phyloP scores from a whole-genome alignment of 2,113 vertebrate genomes.

The Athene cunicularia region DNA sequence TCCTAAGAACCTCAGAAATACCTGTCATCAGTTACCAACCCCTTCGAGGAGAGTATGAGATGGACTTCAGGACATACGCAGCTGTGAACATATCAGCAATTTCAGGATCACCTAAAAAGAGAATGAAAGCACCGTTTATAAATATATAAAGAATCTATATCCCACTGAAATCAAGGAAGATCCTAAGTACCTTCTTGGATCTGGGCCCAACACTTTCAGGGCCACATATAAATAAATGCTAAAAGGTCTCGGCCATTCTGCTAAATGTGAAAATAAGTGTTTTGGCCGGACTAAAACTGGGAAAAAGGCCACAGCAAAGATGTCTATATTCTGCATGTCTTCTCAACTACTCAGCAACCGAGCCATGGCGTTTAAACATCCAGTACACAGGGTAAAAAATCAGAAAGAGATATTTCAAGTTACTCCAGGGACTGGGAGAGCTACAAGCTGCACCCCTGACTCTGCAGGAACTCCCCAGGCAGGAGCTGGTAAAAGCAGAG shows the following conservation, averaged over 20 bases:
- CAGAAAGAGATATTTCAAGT: neutral
- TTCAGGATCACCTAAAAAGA: neutral
- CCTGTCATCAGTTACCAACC: neutral
- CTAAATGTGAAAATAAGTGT: constrained; percentile 27
- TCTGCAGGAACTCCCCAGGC: neutral
- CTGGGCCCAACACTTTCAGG: neutral
- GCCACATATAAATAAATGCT: neutral
- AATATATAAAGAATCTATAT: neutral
- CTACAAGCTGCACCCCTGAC: neutral
- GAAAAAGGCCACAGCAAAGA: neutral
- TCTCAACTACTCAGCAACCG: neutral
- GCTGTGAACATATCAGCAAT: neutral
- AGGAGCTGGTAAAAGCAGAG: neutral
- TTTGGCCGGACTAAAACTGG: neutral
- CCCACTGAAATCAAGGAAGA: neutral
- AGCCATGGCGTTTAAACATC: neutral
- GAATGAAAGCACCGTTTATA: neutral
- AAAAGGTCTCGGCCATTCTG: neutral
- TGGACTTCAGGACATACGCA: neutral
- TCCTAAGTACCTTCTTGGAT: constrained; percentile 26
- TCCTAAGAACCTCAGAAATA: neutral
- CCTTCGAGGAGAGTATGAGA: neutral
- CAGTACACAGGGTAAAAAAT: neutral
- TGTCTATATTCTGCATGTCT: neutral
- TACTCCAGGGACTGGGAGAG: neutral